Evolutionary conservation across 2,888 invertebrate species (phyloP).

Genomic region (Gnatocerus cornutus): DNA sequence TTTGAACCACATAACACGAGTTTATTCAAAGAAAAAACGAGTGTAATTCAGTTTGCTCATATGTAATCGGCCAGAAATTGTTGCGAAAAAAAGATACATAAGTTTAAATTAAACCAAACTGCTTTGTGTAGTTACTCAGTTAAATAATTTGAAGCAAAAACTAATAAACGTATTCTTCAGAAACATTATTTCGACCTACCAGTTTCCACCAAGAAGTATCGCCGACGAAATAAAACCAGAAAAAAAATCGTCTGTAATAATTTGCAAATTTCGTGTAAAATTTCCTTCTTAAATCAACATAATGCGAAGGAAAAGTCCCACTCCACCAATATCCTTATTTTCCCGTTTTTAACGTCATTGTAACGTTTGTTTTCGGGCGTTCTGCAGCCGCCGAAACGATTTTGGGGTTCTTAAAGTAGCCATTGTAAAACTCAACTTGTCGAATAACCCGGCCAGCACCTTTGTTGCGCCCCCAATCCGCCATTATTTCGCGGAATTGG

Average conservation of each 20-base stretch:
- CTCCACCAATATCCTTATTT: conserved; percentile 3
- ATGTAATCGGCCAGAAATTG: background rate
- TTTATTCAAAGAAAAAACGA: conserved; percentile 3
- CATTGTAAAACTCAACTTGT: conserved; percentile 53
- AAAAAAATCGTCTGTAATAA: background rate
- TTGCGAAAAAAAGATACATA: background rate
- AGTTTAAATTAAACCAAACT: no score
- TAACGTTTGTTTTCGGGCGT: conserved; percentile 57
- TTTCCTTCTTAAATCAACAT: background rate
- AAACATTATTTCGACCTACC: no score
- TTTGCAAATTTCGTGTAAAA: background rate
- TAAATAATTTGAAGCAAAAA: no score
- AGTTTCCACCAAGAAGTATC: no score
- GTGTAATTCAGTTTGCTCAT: background rate
- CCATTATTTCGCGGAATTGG: conserved; percentile 34
- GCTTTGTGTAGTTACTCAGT: no score
- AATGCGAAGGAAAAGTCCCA: background rate
- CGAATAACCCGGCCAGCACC: conserved; percentile 44
- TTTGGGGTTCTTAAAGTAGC: conserved; percentile 51
- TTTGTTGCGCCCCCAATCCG: conserved; percentile 28
- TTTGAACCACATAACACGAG: conserved; percentile 8
- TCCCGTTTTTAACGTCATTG: conserved; percentile 40
- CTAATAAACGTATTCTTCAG: no score
- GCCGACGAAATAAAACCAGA: background rate
- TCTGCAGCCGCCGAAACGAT: conserved; percentile 54